A percentile compares a stretch with the other conserved stretches of the same genome.
These are phyloP conservation scores for Catagonus wagneri DNA, from an alignment of 2,113 vertebrate genomes.

Conservation along the genomic window DNA sequence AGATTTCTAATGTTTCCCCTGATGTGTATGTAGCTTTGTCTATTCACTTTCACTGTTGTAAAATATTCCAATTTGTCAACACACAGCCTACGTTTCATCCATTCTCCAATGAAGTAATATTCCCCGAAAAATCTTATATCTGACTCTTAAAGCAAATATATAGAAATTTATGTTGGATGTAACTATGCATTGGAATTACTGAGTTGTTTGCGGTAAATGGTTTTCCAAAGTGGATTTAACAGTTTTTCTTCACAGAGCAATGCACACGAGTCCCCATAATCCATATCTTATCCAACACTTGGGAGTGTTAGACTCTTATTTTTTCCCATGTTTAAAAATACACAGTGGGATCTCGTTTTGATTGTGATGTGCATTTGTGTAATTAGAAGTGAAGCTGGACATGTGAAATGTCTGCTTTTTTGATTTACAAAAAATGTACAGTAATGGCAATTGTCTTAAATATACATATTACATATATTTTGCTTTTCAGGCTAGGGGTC, in stretches of 20 bases:
- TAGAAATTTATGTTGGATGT: background rate
- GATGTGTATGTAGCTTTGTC: background rate
- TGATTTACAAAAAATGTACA: background rate
- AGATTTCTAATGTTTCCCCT: background rate
- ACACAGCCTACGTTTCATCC: background rate
- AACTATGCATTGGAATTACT: background rate
- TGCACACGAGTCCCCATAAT: background rate
- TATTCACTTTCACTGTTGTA: background rate
- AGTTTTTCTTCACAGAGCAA: background rate
- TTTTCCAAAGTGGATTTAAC: background rate
- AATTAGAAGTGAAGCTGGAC: background rate
- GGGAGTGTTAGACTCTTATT: background rate
- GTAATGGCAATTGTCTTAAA: background rate
- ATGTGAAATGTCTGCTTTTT: background rate
- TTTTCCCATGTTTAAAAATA: background rate
- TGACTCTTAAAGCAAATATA: background rate
- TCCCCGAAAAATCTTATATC: background rate
- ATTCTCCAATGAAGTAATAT: background rate
- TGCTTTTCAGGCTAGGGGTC: too few species aligned
- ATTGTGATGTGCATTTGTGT: background rate
- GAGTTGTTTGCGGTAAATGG: background rate
- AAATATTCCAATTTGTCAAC: background rate
- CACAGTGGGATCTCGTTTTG: background rate
- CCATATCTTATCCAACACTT: background rate
- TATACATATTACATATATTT: too few species aligned